These are phyloP conservation scores for Ophioninae sp. DNA, from an alignment of 2,888 invertebrate species.

Conservation along the genomic window DNA sequence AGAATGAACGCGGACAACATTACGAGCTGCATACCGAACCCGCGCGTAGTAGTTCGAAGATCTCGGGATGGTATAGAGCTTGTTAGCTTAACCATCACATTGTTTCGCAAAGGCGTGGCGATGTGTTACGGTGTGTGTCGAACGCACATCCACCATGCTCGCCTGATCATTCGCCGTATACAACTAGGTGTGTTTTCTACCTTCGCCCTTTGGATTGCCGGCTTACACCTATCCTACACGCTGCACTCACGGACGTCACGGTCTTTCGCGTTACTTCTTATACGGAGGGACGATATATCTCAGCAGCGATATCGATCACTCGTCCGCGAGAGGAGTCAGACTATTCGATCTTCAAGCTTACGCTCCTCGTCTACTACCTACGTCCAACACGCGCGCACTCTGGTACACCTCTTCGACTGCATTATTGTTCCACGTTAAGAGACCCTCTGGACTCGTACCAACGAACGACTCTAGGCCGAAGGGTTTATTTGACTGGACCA, in stretches of 20 bases:
- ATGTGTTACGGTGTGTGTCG: conserved; percentile 63
- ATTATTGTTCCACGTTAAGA: conserved; percentile 35
- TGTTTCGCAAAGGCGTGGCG: conserved; percentile 73
- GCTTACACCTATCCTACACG: conserved; percentile 40
- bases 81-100: conserved; percentile 75
- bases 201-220: conserved; percentile 62
- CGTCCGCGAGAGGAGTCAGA: conserved; percentile 44
- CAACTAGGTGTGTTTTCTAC: conserved; percentile 53
- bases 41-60: conserved; percentile 17
- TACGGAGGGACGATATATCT: conserved; percentile 57
- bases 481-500: conserved; percentile 6
- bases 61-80: conserved; percentile 68
- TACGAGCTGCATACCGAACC: conserved; percentile 48
- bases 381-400: conserved; percentile 1
- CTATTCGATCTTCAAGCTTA: conserved; percentile 49
- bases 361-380: conserved; percentile 3
- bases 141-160: conserved; percentile 47
- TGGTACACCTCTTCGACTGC: conserved; percentile 16
- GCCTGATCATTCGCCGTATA: conserved; percentile 22
- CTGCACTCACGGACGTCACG: conserved; percentile 36
- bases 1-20: conserved; percentile 47
- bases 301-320: conserved; percentile 59
- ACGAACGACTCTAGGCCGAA: neutral
- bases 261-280: conserved; percentile 51
- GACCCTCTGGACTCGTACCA: neutral